These are phyloP conservation scores for Plecturocebus donacophilus DNA, from an alignment of 2,113 vertebrate species.

Conservation along the genomic window DNA sequence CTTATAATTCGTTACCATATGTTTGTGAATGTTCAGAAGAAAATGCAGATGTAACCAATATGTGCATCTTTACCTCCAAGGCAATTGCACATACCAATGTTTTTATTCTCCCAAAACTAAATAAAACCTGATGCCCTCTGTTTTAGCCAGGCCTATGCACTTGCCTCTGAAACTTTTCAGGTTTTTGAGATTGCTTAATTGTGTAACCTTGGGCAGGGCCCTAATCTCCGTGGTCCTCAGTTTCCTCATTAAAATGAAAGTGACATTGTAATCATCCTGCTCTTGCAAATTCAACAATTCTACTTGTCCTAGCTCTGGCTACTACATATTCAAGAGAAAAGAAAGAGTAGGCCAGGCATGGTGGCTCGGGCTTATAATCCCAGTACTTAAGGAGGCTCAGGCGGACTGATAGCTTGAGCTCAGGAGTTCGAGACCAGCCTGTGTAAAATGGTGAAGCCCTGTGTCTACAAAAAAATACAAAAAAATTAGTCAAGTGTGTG, in stretches of 20 bases:
- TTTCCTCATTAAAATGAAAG: constrained; percentile 44
- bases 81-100: constrained; percentile 11
- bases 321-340: background rate
- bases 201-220: background rate
- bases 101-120: constrained; percentile 31
- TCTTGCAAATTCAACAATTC: background rate
- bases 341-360: background rate
- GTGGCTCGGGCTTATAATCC: too few relatives aligned
- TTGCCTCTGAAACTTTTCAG: constrained; percentile 13
- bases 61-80: constrained; percentile 44
- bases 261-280: background rate
- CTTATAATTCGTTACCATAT: constrained; percentile 29
- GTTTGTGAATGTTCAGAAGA: constrained; percentile 1
- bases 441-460: too few relatives aligned
- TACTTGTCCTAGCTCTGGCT: background rate
- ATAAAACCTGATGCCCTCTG: constrained; percentile 1
- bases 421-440: too few relatives aligned
- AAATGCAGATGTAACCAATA: constrained; percentile 33
- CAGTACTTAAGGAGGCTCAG: too few relatives aligned
- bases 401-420: too few relatives aligned
- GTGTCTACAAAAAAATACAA: too few relatives aligned
- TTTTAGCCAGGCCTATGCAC: background rate
- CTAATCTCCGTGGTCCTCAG: background rate
- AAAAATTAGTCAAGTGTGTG: too few relatives aligned
- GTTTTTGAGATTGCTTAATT: constrained; percentile 11